Evolutionary conservation across 2,797 vertebrate genomes (phyloP), one percentile per base, ranked within the genome.

Genomic region (Rhincodon typus): DNA sequence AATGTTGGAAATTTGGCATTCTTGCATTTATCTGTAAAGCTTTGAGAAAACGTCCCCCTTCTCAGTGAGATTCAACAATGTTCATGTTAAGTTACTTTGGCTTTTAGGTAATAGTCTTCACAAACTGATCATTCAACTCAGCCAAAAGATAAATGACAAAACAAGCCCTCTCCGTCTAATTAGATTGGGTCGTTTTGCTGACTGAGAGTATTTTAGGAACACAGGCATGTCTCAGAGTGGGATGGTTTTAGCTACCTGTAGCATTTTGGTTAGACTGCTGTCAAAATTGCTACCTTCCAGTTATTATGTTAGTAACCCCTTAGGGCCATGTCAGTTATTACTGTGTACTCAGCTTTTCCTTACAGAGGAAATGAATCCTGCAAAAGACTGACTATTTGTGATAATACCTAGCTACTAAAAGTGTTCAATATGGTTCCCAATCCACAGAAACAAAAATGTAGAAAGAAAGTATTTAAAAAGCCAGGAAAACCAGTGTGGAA

Each of bases 241-340:
- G 90, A 23, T 93, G 62, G 90, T 67, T 93, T 66, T 42, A 69
- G 62, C 62, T 69, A 93, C 90, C 38, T 93, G 90, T 42, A 66
- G 23, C 62, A 67, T n/a, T 25, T 25, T 93, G 90, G 62, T 67
- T 38, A 93, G 21, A 93, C n/a, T 42, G 62, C 23, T 42, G n/a
- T 42, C 62, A 93, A 57, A 93, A 23, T 38, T 93, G 62, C 90
- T 67, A 69, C 38, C 62, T 69, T 42, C 6, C 66, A 66, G 19
- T 42, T 69, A 38, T n/a, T 69, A 93, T n/a, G 21, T 69, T 38
- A 69, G 62, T 93, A 69, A 93, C 38, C 21, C 27, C 17, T n/a
- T 50, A 57, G 8, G 86, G 46, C 46, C 30, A 27, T 53, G 25
- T 67, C 67, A 5, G n/a, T 4, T 93, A 23, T 93, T 93, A 69